Percentiles rank a stretch among this genome's conserved stretches.
phyloP scores from a whole-genome alignment of 2,113 vertebrate genomes.

The Tragulus kanchil region DNA sequence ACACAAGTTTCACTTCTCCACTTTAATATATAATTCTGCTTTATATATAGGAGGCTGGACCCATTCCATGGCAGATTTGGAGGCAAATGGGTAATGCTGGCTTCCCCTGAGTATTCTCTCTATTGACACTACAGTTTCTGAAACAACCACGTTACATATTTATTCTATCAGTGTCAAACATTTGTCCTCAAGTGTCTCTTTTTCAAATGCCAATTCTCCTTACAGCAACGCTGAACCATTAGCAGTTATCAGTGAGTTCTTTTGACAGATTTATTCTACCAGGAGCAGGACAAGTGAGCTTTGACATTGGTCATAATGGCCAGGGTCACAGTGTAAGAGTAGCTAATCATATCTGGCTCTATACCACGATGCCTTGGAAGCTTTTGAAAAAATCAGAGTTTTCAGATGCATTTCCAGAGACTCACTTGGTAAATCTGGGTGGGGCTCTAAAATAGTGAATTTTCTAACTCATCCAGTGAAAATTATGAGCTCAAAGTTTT shows the following conservation, averaged over 20 bases:
- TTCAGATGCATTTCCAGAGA: not conserved
- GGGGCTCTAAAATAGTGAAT: not conserved
- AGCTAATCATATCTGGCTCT: not conserved
- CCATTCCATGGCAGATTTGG: not conserved
- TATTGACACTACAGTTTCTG: not conserved
- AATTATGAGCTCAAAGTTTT: not conserved
- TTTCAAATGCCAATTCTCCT: conserved; percentile 5
- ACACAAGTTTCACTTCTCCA: not conserved
- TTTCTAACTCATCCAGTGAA: not conserved
- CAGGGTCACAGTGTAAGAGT: not conserved
- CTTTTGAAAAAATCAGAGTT: not conserved
- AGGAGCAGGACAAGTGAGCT: not conserved
- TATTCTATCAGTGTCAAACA: not conserved
- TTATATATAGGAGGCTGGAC: not conserved
- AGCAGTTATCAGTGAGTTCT: not conserved
- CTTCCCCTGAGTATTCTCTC: not conserved
- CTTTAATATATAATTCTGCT: not conserved
- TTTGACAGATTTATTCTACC: not conserved
- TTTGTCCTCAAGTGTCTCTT: conserved; percentile 5
- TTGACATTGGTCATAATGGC: not conserved
- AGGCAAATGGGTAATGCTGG: not conserved
- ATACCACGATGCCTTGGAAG: not conserved
- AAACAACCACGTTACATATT: not conserved
- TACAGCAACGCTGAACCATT: not conserved
- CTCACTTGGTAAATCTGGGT: not conserved